phyloP scores from a whole-genome alignment of 2,113 vertebrate genomes.

The Physeter macrocephalus region DNA sequence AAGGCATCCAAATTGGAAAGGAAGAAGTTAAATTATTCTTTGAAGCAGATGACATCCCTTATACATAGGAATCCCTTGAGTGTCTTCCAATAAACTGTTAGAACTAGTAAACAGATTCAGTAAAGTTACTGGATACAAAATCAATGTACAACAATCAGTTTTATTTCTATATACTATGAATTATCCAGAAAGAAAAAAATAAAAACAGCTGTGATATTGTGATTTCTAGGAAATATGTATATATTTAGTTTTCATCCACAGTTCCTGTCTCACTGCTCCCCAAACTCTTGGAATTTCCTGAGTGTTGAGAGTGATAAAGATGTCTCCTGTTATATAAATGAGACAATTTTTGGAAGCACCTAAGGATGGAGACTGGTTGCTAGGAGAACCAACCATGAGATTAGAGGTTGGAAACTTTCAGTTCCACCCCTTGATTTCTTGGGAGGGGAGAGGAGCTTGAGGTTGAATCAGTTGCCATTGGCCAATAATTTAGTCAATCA shows the following conservation, averaged over 20 bases:
- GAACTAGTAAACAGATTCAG: neutral
- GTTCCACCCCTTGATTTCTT: neutral
- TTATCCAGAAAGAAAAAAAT: neutral
- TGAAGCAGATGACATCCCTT: neutral
- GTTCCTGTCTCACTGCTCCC: neutral
- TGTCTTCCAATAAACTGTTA: neutral
- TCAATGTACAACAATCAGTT: neutral
- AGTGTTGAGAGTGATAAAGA: neutral
- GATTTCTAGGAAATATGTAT: neutral
- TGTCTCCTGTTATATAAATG: neutral
- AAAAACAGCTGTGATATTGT: neutral
- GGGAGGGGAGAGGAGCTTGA: neutral
- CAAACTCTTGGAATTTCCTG: neutral
- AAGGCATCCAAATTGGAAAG: neutral
- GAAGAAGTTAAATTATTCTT: neutral
- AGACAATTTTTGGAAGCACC: neutral
- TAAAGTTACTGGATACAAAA: neutral
- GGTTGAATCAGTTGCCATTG: neutral
- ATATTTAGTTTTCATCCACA: neutral
- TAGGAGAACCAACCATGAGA: neutral
- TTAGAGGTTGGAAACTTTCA: neutral
- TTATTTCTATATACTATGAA: neutral
- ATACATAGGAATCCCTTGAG: neutral
- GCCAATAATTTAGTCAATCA: neutral
- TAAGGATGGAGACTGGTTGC: neutral